Evolutionary conservation across 2,888 invertebrate genomes (phyloP).

Genomic region (Podabrus alpinus): DNA sequence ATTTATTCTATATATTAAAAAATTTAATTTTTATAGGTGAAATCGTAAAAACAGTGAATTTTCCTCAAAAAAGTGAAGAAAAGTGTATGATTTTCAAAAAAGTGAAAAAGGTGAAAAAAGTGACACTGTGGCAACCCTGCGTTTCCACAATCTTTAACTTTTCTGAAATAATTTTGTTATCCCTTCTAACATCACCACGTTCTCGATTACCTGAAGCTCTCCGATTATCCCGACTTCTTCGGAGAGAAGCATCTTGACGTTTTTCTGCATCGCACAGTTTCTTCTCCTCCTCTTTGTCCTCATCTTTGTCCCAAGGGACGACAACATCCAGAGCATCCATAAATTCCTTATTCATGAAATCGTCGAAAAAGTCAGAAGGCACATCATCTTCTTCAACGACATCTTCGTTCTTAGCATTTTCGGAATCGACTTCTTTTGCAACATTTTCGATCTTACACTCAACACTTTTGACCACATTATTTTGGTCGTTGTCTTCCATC

Average conservation of each 20-base stretch:
- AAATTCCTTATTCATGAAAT: slow-evolving; percentile 54
- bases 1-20: too few species aligned
- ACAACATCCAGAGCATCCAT: slow-evolving; percentile 55
- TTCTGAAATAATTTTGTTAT: slow-evolving; percentile 53
- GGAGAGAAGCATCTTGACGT: neutral
- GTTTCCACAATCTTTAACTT: slow-evolving; percentile 50
- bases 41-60: too few species aligned
- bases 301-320: slow-evolving; percentile 49
- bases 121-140: too few species aligned
- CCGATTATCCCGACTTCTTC: neutral
- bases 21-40: too few species aligned
- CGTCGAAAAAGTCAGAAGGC: slow-evolving; percentile 55
- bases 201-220: neutral
- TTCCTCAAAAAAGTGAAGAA: too few species aligned
- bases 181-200: slow-evolving; percentile 41
- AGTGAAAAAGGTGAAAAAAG: too few species aligned
- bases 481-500: too few species aligned
- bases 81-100: too few species aligned
- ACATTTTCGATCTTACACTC: too few species aligned
- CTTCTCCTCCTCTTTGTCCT: neutral
- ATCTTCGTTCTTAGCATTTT: neutral
- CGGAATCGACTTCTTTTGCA: too few species aligned
- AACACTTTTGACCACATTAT: too few species aligned
- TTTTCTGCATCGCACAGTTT: neutral
- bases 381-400: slow-evolving; percentile 50